Evolutionary conservation across 2,888 invertebrate genomes (phyloP).

Genomic region (Toxonevra muliebris): DNA sequence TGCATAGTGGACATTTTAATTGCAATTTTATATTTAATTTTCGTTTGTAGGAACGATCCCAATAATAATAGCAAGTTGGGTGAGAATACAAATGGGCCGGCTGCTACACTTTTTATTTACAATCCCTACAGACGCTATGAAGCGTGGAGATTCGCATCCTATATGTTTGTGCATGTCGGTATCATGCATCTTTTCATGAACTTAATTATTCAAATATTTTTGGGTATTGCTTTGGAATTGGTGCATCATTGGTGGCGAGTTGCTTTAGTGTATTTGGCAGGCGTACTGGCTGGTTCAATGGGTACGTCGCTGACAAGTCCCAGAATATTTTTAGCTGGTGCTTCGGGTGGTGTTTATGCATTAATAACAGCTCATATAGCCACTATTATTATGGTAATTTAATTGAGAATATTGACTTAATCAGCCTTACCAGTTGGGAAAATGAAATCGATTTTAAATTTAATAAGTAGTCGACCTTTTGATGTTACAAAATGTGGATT

Average conservation of each 20-base stretch:
- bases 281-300: conserved; percentile 85
- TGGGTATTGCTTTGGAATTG: conserved; percentile 95
- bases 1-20: neutral
- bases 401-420: neutral
- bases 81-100: conserved; percentile 74
- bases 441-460: neutral
- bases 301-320: conserved; percentile 85
- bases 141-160: conserved; percentile 92
- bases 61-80: conserved; percentile 59
- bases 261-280: conserved; percentile 81
- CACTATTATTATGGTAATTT: conserved; percentile 78
- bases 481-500: too few relatives aligned
- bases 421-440: neutral
- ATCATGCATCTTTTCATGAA: conserved; percentile 90
- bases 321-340: conserved; percentile 85
- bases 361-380: conserved; percentile 93
- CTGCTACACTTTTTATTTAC: conserved; percentile 85
- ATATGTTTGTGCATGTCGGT: conserved; percentile 96
- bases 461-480: too few relatives aligned
- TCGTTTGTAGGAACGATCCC: conserved; percentile 58
- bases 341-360: conserved; percentile 95
- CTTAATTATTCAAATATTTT: conserved; percentile 87
- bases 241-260: conserved; percentile 97
- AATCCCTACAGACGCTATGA: conserved; percentile 86
- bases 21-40: conserved; percentile 5